Percentiles rank a stretch among this genome's conserved stretches.
Conservation (phyloP, 2,888 invertebrate genomes). For the Pyralis farinalis region DNA sequence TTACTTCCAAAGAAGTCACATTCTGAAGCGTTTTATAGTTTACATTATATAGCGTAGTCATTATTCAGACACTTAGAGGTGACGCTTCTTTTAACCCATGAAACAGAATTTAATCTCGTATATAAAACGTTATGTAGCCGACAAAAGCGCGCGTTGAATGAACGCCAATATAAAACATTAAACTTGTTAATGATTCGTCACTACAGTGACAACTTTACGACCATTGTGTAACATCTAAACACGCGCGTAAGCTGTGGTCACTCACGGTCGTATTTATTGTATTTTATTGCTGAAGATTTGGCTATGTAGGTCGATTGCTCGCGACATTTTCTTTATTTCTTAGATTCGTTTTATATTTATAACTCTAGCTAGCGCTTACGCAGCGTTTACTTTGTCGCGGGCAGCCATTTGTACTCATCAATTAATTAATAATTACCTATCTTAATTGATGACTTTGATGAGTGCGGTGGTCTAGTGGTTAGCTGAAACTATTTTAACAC, state of each 20-base stretch:
- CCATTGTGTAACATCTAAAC: slow-evolving; percentile 8
- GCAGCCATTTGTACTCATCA: no score
- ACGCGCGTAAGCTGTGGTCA: not conserved
- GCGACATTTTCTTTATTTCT: not conserved
- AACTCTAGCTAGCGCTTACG: no score
- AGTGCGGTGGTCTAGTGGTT: no score
- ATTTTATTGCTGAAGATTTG: not conserved
- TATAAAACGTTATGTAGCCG: not conserved
- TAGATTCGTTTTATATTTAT: not conserved
- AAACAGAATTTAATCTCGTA: not conserved
- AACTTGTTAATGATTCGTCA: slow-evolving; percentile 39
- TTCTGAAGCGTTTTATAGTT: no score
- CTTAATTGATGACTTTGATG: no score
- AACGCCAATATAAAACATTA: slow-evolving; percentile 12
- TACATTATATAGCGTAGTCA: no score
- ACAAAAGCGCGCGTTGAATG: slow-evolving; percentile 19
- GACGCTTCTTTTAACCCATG: no score
- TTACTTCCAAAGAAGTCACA: no score
- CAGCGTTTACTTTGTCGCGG: no score
- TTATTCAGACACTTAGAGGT: no score
- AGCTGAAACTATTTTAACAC: no score
- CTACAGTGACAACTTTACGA: slow-evolving; percentile 35
- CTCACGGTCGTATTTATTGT: not conserved
- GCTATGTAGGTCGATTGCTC: not conserved
- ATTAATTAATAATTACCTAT: no score